Conservation (phyloP, 92 coral and sea anemone species). For the Phenganax stokvisi region DNA sequence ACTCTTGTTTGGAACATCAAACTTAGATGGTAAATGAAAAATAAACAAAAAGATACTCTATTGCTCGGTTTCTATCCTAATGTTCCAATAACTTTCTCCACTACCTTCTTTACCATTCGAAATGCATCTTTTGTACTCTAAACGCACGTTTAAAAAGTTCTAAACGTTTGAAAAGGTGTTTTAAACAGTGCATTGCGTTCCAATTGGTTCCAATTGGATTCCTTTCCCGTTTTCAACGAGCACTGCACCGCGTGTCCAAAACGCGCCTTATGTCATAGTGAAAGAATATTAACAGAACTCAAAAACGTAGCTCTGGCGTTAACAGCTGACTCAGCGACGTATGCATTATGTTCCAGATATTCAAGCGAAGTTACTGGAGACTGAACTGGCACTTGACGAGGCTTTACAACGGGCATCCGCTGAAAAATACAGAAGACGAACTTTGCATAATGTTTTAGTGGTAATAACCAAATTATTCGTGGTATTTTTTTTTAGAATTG, state of each 20-base stretch:
- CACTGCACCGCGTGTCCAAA: not conserved
- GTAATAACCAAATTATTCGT: slow-evolving; percentile 33
- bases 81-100: no score
- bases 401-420: slow-evolving; percentile 72
- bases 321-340: not conserved
- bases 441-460: slow-evolving; percentile 90
- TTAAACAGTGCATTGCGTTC: no score
- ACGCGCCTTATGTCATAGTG: no score
- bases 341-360: slow-evolving; percentile 48
- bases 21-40: slow-evolving; percentile 19
- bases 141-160: no score
- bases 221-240: not conserved
- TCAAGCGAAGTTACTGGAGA: slow-evolving; percentile 83
- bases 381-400: slow-evolving; percentile 79
- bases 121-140: no score
- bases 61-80: not conserved
- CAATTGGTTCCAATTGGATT: not conserved
- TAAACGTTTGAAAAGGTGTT: no score
- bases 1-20: slow-evolving; percentile 26
- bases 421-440: slow-evolving; percentile 85
- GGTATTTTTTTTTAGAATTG: not conserved
- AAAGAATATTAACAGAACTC: not conserved
- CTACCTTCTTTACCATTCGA: no score
- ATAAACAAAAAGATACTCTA: not conserved
- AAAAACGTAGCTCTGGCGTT: not conserved